Percentiles rank a stretch among this genome's conserved stretches.
Conservation (phyloP, 2,797 vertebrate species). For the Labeo calbasu region DNA sequence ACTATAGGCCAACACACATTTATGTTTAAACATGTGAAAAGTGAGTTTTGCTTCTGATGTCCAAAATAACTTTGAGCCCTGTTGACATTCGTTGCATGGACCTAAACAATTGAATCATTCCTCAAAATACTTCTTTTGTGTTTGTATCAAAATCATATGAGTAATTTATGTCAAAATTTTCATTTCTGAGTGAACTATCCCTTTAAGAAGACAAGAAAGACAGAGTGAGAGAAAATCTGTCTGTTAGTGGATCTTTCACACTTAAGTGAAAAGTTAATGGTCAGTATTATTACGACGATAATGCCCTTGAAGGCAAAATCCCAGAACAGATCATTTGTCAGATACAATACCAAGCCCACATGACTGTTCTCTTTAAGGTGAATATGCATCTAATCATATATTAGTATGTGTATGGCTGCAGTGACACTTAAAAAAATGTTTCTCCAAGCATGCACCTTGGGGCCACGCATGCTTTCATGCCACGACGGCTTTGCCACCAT, state of each 20-base stretch:
- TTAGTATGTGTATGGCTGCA: not conserved
- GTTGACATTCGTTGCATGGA: not conserved
- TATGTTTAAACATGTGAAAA: too few species aligned
- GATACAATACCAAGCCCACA: not conserved
- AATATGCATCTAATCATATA: not conserved
- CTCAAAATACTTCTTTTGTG: not conserved
- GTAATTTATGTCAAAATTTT: not conserved
- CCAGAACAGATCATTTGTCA: conserved; percentile 1
- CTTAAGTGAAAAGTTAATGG: conserved; percentile 20
- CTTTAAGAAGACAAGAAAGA: not conserved
- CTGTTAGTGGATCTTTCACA: not conserved
- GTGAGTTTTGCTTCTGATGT: too few species aligned
- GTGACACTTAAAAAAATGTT: not conserved
- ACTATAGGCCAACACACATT: too few species aligned
- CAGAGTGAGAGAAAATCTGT: not conserved
- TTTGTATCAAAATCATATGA: not conserved
- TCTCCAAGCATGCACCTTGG: conserved; percentile 14
- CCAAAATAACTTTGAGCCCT: not conserved
- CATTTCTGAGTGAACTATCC: not conserved
- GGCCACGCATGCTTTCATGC: conserved; percentile 24
- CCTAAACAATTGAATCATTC: not conserved
- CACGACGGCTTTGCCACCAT: conserved; percentile 17
- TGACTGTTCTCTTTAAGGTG: not conserved
- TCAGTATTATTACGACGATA: conserved; percentile 13
- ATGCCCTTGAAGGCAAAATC: conserved; percentile 7